Conservation (phyloP, 2,113 vertebrate species). For the Poecile atricapillus region DNA sequence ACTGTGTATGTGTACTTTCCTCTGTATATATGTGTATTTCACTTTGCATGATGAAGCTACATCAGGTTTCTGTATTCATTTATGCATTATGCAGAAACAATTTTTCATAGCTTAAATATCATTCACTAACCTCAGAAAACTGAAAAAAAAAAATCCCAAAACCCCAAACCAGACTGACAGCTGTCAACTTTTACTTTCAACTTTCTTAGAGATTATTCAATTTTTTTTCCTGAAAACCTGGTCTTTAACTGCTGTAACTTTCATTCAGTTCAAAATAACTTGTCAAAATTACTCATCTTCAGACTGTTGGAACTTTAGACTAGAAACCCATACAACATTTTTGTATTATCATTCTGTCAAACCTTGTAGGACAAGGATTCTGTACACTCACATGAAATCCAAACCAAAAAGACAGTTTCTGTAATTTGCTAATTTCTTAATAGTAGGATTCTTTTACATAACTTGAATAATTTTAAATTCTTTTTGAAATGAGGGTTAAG, state of each 20-base stretch:
- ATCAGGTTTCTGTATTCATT: background rate
- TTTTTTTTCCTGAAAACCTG: background rate
- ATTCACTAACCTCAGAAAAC: background rate
- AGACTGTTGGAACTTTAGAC: background rate
- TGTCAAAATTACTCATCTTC: background rate
- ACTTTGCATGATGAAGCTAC: background rate
- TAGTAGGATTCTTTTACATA: background rate
- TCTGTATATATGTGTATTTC: background rate
- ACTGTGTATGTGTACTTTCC: background rate
- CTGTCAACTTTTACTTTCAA: background rate
- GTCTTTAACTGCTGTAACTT: background rate
- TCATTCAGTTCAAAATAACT: background rate
- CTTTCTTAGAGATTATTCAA: background rate
- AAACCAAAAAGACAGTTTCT: background rate
- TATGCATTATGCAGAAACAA: background rate
- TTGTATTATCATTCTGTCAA: background rate
- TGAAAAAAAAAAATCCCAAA: background rate
- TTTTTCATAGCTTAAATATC: background rate
- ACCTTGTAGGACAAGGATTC: background rate
- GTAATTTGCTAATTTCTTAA: background rate
- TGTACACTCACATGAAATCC: background rate
- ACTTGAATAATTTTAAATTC: background rate
- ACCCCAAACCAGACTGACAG: background rate
- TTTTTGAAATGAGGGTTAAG: background rate
- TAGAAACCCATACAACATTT: background rate